Evolutionary conservation across 2,113 vertebrate species (phyloP).

Genomic region (Ceuthmochares aereus): DNA sequence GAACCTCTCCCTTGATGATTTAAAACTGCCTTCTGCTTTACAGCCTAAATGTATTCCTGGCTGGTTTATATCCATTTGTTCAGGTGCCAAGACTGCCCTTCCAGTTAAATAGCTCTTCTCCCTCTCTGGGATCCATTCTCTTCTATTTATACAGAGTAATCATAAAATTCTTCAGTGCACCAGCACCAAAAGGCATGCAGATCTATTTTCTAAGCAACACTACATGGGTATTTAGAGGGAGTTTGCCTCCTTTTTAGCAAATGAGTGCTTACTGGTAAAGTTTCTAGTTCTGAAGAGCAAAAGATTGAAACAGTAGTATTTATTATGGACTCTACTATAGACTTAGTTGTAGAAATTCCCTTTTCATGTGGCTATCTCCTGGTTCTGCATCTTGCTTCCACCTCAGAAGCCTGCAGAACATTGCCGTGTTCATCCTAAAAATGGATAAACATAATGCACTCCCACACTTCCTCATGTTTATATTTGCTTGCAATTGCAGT

Average conservation of each 20-base stretch:
- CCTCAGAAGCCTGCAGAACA: background rate
- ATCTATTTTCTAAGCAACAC: slow-evolving; percentile 35
- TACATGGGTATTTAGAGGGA: background rate
- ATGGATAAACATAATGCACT: background rate
- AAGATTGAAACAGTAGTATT: background rate
- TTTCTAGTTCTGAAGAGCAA: background rate
- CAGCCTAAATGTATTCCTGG: background rate
- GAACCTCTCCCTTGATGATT: background rate
- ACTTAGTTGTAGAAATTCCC: background rate
- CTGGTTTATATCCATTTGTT: background rate
- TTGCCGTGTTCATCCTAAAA: background rate
- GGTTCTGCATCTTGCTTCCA: background rate
- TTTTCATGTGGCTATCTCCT: background rate
- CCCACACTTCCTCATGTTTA: background rate
- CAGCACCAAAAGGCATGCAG: background rate
- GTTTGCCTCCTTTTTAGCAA: slow-evolving; percentile 19
- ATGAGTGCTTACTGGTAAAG: background rate
- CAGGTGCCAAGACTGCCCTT: slow-evolving; percentile 38
- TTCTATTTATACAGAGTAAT: background rate
- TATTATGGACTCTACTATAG: background rate
- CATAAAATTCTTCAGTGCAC: slow-evolving; percentile 13
- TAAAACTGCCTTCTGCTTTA: slow-evolving; percentile 7
- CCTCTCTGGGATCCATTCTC: background rate
- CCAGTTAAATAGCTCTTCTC: background rate
- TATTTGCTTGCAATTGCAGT: background rate